Conservation (phyloP, 1,140 invertebrate species). For the Cydia strobilella region DNA sequence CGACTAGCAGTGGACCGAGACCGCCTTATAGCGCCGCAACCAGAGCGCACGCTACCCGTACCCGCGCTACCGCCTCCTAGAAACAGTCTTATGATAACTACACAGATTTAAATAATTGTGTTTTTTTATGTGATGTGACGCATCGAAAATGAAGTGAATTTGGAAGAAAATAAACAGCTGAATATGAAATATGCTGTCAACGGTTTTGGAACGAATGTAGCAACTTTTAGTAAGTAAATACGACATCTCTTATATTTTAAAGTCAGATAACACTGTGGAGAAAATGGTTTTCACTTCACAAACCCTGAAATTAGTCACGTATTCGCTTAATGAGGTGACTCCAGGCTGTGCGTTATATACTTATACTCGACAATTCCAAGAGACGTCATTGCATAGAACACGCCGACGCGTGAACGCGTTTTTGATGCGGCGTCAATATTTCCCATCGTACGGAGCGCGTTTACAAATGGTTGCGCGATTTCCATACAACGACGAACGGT, state of each 20-base stretch:
- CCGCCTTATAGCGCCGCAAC: constrained; percentile 72
- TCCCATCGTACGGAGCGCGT: too few species aligned
- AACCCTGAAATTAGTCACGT: neutral
- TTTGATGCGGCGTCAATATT: too few species aligned
- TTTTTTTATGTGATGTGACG: neutral
- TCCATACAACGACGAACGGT: too few species aligned
- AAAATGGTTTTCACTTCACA: too few species aligned
- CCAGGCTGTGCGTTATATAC: constrained; percentile 6
- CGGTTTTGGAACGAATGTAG: neutral
- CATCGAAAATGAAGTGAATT: neutral
- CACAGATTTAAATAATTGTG: neutral
- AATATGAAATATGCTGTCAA: neutral
- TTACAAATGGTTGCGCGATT: too few species aligned
- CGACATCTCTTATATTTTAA: neutral
- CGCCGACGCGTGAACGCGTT: neutral
- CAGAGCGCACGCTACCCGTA: constrained; percentile 3
- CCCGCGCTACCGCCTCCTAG: neutral
- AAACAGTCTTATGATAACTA: neutral
- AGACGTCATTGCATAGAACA: neutral
- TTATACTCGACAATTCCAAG: neutral
- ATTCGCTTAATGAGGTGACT: neutral
- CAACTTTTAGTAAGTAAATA: neutral
- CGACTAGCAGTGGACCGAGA: constrained; percentile 83
- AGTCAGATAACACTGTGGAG: too few species aligned
- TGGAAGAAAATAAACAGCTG: too few species aligned